A percentile compares a stretch with the other conserved stretches of the same genome.
Conservation (phyloP, 2,797 vertebrate genomes). For the Anguilla obscura region DNA sequence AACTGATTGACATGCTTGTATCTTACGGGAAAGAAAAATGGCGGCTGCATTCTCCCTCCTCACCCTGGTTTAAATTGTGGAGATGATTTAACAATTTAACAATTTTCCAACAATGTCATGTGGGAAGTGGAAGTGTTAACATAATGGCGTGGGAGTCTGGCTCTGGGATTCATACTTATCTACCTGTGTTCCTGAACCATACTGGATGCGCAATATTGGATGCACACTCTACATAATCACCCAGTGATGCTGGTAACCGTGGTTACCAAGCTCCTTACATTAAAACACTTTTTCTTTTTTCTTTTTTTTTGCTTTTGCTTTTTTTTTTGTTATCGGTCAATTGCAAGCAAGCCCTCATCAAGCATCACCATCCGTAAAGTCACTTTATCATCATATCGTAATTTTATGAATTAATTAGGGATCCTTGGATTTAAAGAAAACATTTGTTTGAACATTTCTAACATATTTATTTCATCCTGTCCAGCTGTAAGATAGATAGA, state of each 20-base stretch:
- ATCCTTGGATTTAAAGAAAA: neutral
- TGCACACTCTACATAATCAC: neutral
- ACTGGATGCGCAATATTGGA: neutral
- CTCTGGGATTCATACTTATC: conserved; percentile 13
- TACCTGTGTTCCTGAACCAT: conserved; percentile 16
- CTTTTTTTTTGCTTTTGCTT: conserved; percentile 3
- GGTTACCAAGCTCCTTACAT: conserved; percentile 23
- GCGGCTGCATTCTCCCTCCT: neutral
- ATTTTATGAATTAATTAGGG: neutral
- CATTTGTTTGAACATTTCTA: neutral
- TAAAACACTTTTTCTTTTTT: neutral
- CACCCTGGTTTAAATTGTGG: neutral
- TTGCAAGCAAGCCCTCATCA: neutral
- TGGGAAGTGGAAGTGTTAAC: conserved; percentile 1
- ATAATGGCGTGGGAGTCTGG: conserved; percentile 15
- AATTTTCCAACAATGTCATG: neutral
- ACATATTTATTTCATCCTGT: too few species aligned
- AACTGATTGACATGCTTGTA: neutral
- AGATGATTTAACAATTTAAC: neutral
- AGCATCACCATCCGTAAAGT: neutral
- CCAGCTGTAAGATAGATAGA: too few species aligned
- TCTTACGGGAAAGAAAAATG: neutral
- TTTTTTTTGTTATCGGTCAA: neutral
- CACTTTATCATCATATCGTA: too few species aligned
- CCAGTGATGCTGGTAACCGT: conserved; percentile 22